Evolutionary conservation across 1,140 invertebrate genomes (phyloP).

Genomic region (Wasmannia auropunctata): DNA sequence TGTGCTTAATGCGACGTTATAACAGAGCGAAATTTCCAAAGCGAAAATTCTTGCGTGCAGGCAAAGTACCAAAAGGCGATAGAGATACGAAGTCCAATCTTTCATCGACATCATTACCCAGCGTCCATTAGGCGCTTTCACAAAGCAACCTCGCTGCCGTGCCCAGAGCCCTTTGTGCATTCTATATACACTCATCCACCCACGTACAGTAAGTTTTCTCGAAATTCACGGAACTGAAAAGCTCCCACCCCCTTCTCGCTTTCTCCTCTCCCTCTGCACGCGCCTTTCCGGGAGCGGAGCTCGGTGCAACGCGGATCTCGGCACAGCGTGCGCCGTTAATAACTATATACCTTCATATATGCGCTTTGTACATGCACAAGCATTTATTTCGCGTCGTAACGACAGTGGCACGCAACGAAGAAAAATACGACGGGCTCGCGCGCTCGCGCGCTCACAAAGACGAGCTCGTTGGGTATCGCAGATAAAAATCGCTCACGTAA

Average conservation of each 20-base stretch:
- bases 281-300: conserved; percentile 2
- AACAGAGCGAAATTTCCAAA: conserved; percentile 30
- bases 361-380: not conserved
- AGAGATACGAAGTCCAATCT: conserved; percentile 31
- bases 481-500: conserved; percentile 14
- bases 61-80: conserved; percentile 3
- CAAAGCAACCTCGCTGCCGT: conserved; percentile 8
- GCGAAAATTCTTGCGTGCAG: not conserved
- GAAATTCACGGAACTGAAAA: conserved; percentile 44
- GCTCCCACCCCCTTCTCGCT: not conserved
- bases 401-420: conserved; percentile 32
- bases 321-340: not conserved
- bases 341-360: conserved; percentile 13
- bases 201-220: conserved; percentile 24
- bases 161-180: conserved; percentile 36
- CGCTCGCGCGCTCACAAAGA: not conserved
- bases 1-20: conserved; percentile 15
- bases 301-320: not conserved
- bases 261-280: conserved; percentile 1
- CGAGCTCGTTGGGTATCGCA: not conserved
- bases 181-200: conserved; percentile 20
- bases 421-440: conserved; percentile 26
- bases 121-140: conserved; percentile 27
- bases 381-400: conserved; percentile 35
- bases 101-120: conserved; percentile 44